Conservation (phyloP, 2,797 vertebrate genomes). For the Gymnopithys bicolor region DNA sequence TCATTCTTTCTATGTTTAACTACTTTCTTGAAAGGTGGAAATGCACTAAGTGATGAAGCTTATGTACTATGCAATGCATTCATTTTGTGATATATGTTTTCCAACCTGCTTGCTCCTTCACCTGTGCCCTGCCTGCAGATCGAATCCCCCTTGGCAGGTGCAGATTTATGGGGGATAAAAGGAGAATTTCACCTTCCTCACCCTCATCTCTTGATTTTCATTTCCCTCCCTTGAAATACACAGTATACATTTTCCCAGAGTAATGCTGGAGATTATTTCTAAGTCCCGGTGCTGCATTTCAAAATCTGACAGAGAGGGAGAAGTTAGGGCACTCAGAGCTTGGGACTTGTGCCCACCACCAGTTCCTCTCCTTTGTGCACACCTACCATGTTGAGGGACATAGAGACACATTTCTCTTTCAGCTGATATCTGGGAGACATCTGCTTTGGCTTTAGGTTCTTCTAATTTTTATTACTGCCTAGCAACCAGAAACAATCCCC, state of each 20-base stretch:
- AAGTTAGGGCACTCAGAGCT: background rate
- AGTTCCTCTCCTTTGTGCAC: background rate
- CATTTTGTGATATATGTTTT: background rate
- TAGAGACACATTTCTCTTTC: background rate
- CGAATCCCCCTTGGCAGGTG: background rate
- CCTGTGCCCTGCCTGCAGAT: background rate
- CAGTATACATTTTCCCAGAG: background rate
- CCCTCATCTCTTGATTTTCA: background rate
- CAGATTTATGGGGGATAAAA: background rate
- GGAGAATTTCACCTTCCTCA: constrained; percentile 1
- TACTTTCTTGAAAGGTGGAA: background rate
- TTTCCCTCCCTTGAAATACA: background rate
- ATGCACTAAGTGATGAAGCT: background rate
- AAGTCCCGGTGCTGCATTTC: background rate
- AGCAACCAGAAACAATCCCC: background rate
- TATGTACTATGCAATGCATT: background rate
- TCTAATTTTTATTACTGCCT: background rate
- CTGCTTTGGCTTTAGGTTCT: background rate
- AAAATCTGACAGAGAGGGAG: background rate
- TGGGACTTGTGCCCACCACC: accelerated
- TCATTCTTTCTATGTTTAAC: background rate
- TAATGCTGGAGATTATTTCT: background rate
- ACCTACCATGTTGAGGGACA: accelerated
- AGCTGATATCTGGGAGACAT: background rate
- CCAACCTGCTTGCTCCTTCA: background rate